phyloP scores from a whole-genome alignment of 1,140 invertebrate species.

The Dufourea novaeangliae region DNA sequence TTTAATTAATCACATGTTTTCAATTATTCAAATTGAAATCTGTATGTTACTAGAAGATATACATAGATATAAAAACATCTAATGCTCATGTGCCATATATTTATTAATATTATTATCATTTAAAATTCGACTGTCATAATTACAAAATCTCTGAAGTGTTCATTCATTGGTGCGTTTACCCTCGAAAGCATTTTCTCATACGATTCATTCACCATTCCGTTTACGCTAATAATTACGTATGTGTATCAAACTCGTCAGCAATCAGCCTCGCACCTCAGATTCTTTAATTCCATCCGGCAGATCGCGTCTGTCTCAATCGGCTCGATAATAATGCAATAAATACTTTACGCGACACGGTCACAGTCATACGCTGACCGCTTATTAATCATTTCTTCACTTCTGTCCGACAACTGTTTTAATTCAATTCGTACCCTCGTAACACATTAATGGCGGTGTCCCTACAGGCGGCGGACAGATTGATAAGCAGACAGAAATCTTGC shows the following conservation, averaged over 20 bases:
- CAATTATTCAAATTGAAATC: too few relatives aligned
- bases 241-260: not conserved
- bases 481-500: slow-evolving; percentile 15
- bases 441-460: slow-evolving; percentile 40
- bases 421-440: slow-evolving; percentile 47
- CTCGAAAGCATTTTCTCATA: too few relatives aligned
- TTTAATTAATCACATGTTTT: too few relatives aligned
- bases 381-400: slow-evolving; percentile 59
- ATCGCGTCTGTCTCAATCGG: slow-evolving; percentile 12
- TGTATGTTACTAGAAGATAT: too few relatives aligned
- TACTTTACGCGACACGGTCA: slow-evolving; percentile 35
- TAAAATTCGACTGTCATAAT: too few relatives aligned
- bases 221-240: too few relatives aligned
- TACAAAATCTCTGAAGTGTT: too few relatives aligned
- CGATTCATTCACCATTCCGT: too few relatives aligned
- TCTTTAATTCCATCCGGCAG: slow-evolving; percentile 4
- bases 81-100: too few relatives aligned
- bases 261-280: not conserved
- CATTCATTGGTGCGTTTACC: too few relatives aligned
- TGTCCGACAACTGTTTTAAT: slow-evolving; percentile 52
- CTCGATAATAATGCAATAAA: not conserved
- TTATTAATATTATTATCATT: too few relatives aligned
- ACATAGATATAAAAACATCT: too few relatives aligned
- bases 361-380: slow-evolving; percentile 41
- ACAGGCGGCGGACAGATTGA: slow-evolving; percentile 15